Evolutionary conservation across 2,113 vertebrate genomes (phyloP).

Genomic region (Aspidoscelis tigris): DNA sequence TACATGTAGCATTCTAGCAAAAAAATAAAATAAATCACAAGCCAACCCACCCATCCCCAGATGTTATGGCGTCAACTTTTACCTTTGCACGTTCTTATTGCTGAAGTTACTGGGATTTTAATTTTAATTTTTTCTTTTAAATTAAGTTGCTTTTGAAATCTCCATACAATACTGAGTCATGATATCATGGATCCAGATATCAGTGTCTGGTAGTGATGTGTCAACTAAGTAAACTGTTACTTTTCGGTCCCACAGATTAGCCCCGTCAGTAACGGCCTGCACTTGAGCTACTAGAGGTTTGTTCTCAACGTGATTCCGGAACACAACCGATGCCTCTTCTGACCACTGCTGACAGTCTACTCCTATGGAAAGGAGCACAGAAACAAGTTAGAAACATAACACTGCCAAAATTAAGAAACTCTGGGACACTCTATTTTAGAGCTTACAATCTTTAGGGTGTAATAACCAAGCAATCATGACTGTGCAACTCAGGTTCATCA

Average conservation of each 20-base stretch:
- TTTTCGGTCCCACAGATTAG: conserved; percentile 81
- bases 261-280: conserved; percentile 78
- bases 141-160: conserved; percentile 74
- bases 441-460: not conserved
- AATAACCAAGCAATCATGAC: not conserved
- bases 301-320: conserved; percentile 93
- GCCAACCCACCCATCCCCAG: conserved; percentile 46
- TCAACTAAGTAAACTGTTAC: conserved; percentile 89
- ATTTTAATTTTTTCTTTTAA: conserved; percentile 36
- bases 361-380: conserved; percentile 75
- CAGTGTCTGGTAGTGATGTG: conserved; percentile 82
- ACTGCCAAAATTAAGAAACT: not conserved
- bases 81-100: conserved; percentile 69
- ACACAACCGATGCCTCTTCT: conserved; percentile 90
- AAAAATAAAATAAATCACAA: conserved; percentile 76
- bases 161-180: conserved; percentile 82
- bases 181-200: conserved; percentile 92
- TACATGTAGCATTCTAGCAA: conserved; percentile 72
- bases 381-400: conserved; percentile 20
- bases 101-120: conserved; percentile 60
- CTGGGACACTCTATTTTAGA: not conserved
- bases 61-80: conserved; percentile 22
- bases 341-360: conserved; percentile 85
- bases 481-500: not conserved
- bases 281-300: conserved; percentile 89